Base-by-base conservation (phyloP, 2,113 vertebrate species). In the Callithrix jacchus region DNA sequence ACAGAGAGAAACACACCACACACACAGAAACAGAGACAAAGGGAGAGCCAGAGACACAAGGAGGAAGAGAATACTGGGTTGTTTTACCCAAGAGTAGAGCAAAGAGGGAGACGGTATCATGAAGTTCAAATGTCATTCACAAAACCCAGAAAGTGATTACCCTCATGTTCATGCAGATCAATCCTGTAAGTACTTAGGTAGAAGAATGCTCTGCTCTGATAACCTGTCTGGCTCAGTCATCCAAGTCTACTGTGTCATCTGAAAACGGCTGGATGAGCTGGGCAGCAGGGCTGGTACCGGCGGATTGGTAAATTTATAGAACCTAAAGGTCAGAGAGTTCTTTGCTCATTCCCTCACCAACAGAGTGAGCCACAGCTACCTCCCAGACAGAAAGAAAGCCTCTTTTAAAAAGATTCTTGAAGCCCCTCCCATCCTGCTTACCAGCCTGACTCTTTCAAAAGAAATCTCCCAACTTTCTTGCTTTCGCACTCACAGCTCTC, bases 211-310 rank as follows among this genome's bases (percentile, higher is more conserved):
- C 82, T 68, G 16, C 40, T 91, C 71, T 37, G 58, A 49, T 35
- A 45, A 52, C 14, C 45, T 30, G 35, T 14, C 6, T 17, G 66
- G 27, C 54, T 20, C 32, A 45, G 25, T 14, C 5, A 0, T 3
- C 45, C 23, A 6, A 9, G 5, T 27, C 47, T 35, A 3, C 27
- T 18, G 2, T 11, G 5, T 0, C 58, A 2, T 25, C 45, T 52
- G 5, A 40, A 52, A 54, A 79, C n/a, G 40, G 32, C 3, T 61
- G 18, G n/a, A 30, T 49, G 25, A 21, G 32, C 42, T 35, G 13
- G 23, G 37, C 20, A 32, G 56, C 42, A 13, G 42, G 5, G 20
- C 54, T 81, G 2, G 0, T 2, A 9, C 2, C 21, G 13, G 16
- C 32, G 5, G 40, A 40, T 49, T 42, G 13, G 9, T 54, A 68